Evolutionary conservation across 1,140 invertebrate species (phyloP).

Genomic region (Tenebrio molitor): DNA sequence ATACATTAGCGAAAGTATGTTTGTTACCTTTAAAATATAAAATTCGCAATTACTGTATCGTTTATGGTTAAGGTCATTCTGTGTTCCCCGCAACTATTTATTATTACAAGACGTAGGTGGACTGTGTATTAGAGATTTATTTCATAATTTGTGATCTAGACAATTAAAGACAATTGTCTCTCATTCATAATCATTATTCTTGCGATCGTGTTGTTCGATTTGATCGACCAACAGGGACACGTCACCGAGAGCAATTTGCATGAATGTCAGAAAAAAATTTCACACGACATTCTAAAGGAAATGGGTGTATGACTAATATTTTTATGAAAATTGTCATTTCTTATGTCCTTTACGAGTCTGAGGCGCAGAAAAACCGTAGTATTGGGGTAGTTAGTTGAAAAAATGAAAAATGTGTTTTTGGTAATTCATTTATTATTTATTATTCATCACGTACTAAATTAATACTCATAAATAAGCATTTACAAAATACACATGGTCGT

Average conservation of each 20-base stretch:
- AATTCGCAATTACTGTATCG: conserved; percentile 35
- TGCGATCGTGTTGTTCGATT: too few species aligned
- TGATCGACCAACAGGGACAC: too few species aligned
- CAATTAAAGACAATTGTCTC: conserved; percentile 27
- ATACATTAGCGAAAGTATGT: conserved; percentile 39
- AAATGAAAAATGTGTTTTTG: too few species aligned
- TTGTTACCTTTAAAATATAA: conserved; percentile 38
- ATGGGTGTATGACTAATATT: conserved; percentile 14
- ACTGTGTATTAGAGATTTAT: conserved; percentile 18
- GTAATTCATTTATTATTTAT: conserved; percentile 34
- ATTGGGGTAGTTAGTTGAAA: too few species aligned
- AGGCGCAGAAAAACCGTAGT: too few species aligned
- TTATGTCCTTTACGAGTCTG: too few species aligned
- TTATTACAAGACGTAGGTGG: conserved; percentile 14
- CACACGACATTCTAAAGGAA: conserved; percentile 10
- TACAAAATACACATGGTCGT: conserved; percentile 30
- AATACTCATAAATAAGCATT: conserved; percentile 35
- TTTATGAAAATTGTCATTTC: too few species aligned
- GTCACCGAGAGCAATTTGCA: background rate
- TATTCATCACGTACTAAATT: conserved; percentile 30
- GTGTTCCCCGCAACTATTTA: conserved; percentile 24
- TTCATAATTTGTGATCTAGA: conserved; percentile 28
- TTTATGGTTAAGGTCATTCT: conserved; percentile 37
- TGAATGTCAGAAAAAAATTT: conserved; percentile 3
- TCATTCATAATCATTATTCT: conserved; percentile 30